Base-by-base conservation (phyloP, 2,797 vertebrate genomes). In the Centroberyx gerrardi region DNA sequence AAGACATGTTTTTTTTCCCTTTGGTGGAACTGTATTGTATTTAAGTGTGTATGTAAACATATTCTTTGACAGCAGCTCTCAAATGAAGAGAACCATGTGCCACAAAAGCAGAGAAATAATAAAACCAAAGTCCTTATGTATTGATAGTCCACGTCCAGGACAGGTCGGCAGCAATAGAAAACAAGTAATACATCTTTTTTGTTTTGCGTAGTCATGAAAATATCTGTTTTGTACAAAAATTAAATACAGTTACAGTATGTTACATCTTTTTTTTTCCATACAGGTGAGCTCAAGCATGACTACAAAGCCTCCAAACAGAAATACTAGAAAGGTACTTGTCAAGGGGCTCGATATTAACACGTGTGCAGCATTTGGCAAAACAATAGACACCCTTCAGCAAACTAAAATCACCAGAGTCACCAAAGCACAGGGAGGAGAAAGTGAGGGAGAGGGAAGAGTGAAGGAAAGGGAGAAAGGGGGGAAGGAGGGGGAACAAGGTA, bases 211-310 rank as follows among this genome's bases (percentile, higher is more conserved):
- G 76, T 97, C 97, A 96, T 97, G 96, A 98, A 98, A 98, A 98
- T 98, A 97, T 97, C 96, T 96, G 95, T 97, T 97, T 97, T 96
- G 96, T 98, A 98, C 96, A 98, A 97, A 93, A 98, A 97, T 97
- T 97, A 97, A 97, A 97, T 97, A 97, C 96, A 97, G 95, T 93
- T 96, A 95, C 90, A 88, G 82, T 91, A 96, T 96, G 92, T 88
- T 96, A 96, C 95, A 96, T 94, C 93, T 95, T 90, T 86, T 85
- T 72, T 69, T 68, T 18, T 49, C 33, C 68, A 28, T 87, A 91
- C 81, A 94, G 87, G 86, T 94, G 94, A 94, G 92, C 90, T 94
- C 93, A 83, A 68, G 92, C 95, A 84, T 87, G 74, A 91, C 90
- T 88, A 83, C 91, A 49, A 94, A 94, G 95, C 94, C 84, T 93